phyloP scores from a whole-genome alignment of 2,113 vertebrate species.

The Athene noctua region DNA sequence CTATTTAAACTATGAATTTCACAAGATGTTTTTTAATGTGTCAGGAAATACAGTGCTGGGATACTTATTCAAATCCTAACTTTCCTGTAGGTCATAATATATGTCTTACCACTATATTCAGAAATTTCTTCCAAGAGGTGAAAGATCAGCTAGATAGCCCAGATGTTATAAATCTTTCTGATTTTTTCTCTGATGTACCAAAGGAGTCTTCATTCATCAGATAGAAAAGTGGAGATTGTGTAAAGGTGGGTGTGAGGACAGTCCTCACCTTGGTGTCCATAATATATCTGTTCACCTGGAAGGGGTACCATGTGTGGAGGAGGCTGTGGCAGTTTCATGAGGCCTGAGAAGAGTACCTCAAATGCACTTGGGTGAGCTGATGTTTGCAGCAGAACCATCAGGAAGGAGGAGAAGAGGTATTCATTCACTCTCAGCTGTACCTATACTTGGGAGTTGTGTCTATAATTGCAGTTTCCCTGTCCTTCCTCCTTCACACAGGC shows the following conservation, averaged over 20 bases:
- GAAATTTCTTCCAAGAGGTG: background rate
- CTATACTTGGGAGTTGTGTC: background rate
- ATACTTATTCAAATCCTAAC: background rate
- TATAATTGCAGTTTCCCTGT: background rate
- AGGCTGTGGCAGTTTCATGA: background rate
- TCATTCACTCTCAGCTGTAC: background rate
- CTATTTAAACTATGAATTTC: background rate
- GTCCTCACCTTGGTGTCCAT: background rate
- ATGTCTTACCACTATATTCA: background rate
- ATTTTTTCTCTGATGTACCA: background rate
- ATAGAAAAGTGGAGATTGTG: background rate
- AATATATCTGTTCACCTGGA: background rate
- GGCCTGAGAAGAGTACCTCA: background rate
- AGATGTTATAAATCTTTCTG: background rate
- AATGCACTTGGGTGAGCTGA: background rate
- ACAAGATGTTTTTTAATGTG: background rate
- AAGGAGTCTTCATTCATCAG: background rate
- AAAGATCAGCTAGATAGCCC: background rate
- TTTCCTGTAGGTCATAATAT: background rate
- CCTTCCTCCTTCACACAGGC: background rate
- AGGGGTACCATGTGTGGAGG: background rate
- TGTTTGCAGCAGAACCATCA: background rate
- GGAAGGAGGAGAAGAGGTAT: background rate
- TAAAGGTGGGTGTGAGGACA: background rate
- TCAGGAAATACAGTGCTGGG: background rate